phyloP scores from a whole-genome alignment of 2,113 vertebrate genomes.

The Microcebus murinus region DNA sequence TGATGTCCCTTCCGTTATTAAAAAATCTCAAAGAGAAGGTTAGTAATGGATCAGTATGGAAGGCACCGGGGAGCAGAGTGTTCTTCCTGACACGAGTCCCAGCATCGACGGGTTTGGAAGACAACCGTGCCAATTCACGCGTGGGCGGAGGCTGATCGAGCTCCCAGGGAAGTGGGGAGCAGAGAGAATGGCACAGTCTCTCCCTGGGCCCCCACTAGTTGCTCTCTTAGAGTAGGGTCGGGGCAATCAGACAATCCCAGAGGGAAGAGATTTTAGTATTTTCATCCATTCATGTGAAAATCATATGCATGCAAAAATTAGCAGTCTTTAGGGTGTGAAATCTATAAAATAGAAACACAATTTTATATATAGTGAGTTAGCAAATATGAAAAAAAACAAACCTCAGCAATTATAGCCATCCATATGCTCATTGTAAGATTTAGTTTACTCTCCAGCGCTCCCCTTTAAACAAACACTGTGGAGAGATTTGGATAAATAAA shows the following conservation, averaged over 20 bases:
- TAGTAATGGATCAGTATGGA: not conserved
- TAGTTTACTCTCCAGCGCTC: conserved; percentile 78
- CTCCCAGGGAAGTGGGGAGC: not conserved
- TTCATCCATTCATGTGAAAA: conserved; percentile 81
- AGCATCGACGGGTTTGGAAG: not conserved
- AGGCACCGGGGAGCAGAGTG: not conserved
- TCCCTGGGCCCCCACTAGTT: not conserved
- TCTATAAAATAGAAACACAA: conserved; percentile 80
- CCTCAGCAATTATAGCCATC: conserved; percentile 77
- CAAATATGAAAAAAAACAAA: conserved; percentile 72
- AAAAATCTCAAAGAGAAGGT: conserved; percentile 44
- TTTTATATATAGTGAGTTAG: conserved; percentile 81
- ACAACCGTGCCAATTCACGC: not conserved
- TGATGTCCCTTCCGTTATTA: not conserved
- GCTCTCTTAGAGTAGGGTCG: conserved; percentile 44
- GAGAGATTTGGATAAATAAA: conserved; percentile 82
- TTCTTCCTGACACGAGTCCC: not conserved
- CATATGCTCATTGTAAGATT: conserved; percentile 81
- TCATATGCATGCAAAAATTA: conserved; percentile 81
- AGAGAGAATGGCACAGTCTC: not conserved
- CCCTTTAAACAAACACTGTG: conserved; percentile 83
- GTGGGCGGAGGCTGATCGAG: not conserved
- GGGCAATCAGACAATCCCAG: conserved; percentile 45
- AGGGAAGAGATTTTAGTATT: conserved; percentile 72
- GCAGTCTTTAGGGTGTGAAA: conserved; percentile 78